Evolutionary conservation across 2,888 invertebrate species (phyloP).

Genomic region (Nephrotoma guestfalica): DNA sequence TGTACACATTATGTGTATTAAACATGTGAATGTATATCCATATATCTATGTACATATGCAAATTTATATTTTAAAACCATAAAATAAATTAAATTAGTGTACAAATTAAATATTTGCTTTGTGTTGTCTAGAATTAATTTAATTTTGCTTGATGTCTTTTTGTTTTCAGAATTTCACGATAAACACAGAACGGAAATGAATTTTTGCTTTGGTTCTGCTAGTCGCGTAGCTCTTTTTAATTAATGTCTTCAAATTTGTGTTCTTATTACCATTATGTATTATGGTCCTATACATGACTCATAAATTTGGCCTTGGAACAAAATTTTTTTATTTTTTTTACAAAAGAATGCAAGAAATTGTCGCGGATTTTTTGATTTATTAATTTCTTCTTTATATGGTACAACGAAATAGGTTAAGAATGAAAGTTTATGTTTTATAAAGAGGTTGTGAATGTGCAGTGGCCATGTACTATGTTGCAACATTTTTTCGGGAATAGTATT

Average conservation of each 20-base stretch:
- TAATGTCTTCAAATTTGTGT: background rate
- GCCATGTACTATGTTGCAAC: too few species aligned
- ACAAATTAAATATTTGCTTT: background rate
- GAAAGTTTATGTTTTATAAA: background rate
- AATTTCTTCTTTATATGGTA: background rate
- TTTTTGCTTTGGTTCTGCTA: background rate
- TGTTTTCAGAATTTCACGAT: background rate
- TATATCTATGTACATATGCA: background rate
- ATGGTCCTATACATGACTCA: background rate
- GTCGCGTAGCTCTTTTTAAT: background rate
- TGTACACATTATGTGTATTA: background rate
- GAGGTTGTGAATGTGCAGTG: too few species aligned
- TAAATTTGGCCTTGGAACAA: background rate
- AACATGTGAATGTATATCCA: background rate
- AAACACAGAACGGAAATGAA: too few species aligned
- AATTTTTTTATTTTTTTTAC: too few species aligned
- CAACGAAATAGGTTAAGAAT: background rate
- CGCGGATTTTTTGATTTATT: background rate
- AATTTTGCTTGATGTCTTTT: background rate
- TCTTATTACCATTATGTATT: background rate
- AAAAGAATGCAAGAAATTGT: background rate
- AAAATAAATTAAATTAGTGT: background rate
- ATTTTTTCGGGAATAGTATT: too few species aligned
- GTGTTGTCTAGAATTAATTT: background rate
- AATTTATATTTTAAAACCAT: background rate